Percentiles rank a stretch among this genome's conserved stretches.
These are phyloP conservation scores for Leguminivora glycinivorella DNA, from an alignment of 1,140 invertebrate genomes.

Conservation along the genomic window DNA sequence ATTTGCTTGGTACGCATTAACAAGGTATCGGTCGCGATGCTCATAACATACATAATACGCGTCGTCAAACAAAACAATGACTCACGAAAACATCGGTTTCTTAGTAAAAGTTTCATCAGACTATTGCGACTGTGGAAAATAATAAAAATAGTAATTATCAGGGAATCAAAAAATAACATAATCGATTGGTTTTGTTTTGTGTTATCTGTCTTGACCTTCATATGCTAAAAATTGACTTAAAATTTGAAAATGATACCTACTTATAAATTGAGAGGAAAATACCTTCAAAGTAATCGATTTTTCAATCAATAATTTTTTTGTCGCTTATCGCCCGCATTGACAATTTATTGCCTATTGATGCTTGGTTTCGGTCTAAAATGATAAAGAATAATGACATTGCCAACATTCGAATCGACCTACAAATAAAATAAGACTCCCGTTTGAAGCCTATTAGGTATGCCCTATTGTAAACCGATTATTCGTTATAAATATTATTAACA, in stretches of 20 bases:
- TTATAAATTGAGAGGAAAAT: too few relatives aligned
- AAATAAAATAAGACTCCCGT: not conserved
- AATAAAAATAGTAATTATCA: not conserved
- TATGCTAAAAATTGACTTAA: too few relatives aligned
- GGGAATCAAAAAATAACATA: not conserved
- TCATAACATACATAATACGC: not conserved
- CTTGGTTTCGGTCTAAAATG: too few relatives aligned
- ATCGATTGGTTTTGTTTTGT: not conserved
- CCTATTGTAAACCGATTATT: not conserved
- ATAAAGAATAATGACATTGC: not conserved
- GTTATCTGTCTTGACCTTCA: not conserved
- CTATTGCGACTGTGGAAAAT: not conserved
- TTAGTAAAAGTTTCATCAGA: not conserved
- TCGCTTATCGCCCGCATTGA: too few relatives aligned
- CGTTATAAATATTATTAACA: not conserved
- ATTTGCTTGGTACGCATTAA: conserved; percentile 5
- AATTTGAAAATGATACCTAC: too few relatives aligned
- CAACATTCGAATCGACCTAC: not conserved
- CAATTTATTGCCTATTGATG: too few relatives aligned
- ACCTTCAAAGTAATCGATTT: too few relatives aligned
- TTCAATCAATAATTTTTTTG: too few relatives aligned
- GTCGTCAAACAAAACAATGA: not conserved
- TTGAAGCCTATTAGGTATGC: not conserved
- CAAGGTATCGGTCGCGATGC: not conserved
- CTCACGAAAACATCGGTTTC: not conserved